Base-by-base conservation (phyloP, 2,113 vertebrate species). In the Acanthochromis polyacanthus region DNA sequence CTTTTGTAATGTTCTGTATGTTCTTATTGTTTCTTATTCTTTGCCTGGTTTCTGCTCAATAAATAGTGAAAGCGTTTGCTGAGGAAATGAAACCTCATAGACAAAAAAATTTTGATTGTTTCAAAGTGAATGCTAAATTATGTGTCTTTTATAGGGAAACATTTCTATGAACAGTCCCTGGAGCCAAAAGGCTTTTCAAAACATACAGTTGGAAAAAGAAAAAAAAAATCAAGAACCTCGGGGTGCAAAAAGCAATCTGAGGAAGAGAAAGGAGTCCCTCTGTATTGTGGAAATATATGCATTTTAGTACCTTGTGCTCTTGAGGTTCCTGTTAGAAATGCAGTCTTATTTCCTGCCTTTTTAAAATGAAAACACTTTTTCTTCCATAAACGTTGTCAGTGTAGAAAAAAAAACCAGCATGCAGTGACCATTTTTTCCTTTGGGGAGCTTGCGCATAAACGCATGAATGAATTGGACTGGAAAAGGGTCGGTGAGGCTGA, bases 121-220 rank as follows among this genome's bases (percentile, higher is more conserved):
- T 73, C 16, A 73, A 66, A 53, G 50, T 56, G 43, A 71, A 71
- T 22, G 22, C 25, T 32, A 28, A 56, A 52, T 80, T 48, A 22
- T 1, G 36, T 58, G 16, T 43, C 0, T 65, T 55, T 50, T 36
- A 32, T 46, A 16, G 16, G 23, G 28, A 22, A 63, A 25, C 19
- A 22, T 59, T 70, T 61, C 46, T 60, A 28, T 55, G 55, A 38
- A 53, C 15, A 30, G 51, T 15, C n/a, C 55, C 10, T 3, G 3
- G 2, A 65, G 16, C 19, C 14, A 69, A 36, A 55, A 23, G n/a
- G 3, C 30, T 55, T 71, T 74, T 72, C 3, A 59, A n/a, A 62
- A 71, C 40, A 43, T 43, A 43, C 3, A 15, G 11, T 43, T 43
- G 40, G 40, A 43, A 43, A 43, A 43, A 43, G 7, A 14, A 43